Evolutionary conservation across 2,888 invertebrate genomes (phyloP).

Genomic region (Epirrhoe tristata): DNA sequence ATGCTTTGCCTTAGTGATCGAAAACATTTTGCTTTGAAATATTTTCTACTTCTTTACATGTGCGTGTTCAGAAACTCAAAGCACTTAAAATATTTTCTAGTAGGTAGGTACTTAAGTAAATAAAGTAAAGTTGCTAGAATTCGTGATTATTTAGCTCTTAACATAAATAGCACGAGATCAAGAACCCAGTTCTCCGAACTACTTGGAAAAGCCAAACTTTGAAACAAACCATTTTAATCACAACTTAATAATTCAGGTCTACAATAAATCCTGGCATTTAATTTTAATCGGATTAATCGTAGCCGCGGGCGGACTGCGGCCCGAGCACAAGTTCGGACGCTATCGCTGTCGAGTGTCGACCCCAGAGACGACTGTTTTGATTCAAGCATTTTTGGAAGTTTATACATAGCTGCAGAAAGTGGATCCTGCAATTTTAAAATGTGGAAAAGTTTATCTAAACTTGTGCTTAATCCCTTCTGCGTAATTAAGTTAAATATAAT

Average conservation of each 20-base stretch:
- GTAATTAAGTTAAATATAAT: slow-evolving; percentile 19
- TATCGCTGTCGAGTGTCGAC: not conserved
- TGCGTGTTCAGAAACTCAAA: slow-evolving; percentile 1
- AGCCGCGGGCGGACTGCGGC: slow-evolving; percentile 9
- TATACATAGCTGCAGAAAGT: no score
- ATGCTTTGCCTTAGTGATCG: slow-evolving; percentile 16
- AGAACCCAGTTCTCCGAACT: slow-evolving; percentile 7
- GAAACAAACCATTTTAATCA: slow-evolving; percentile 18
- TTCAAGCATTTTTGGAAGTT: no score
- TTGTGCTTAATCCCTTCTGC: not conserved
- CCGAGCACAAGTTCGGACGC: not conserved
- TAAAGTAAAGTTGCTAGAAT: not conserved
- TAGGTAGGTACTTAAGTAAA: not conserved
- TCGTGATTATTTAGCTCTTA: not conserved
- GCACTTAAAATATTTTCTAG: not conserved
- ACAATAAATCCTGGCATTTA: slow-evolving; percentile 27
- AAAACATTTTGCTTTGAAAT: slow-evolving; percentile 7
- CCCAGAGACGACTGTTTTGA: not conserved
- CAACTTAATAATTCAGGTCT: slow-evolving; percentile 20
- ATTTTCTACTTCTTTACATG: not conserved
- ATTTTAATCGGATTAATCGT: slow-evolving; percentile 28
- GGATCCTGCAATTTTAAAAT: no score
- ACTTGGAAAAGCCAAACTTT: slow-evolving; percentile 8
- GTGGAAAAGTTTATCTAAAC: no score
- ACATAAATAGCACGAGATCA: slow-evolving; percentile 2